Conservation (phyloP, 2,797 vertebrate genomes). For the Syngnathus acus region DNA sequence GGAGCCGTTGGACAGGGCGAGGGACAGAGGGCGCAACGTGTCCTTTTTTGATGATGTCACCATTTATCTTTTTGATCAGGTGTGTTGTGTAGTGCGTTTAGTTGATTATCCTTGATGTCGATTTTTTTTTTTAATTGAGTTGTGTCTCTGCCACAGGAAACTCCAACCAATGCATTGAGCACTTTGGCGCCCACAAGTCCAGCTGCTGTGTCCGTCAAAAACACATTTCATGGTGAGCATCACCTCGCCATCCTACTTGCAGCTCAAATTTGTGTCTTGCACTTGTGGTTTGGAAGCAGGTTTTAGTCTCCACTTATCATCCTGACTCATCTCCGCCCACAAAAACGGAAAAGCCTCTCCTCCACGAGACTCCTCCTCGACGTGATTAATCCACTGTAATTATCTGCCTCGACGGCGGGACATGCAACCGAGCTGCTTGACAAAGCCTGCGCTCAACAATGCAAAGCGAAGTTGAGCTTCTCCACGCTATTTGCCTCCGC, state of each 20-base stretch:
- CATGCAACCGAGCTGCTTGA: constrained; percentile 32
- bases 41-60: constrained; percentile 97
- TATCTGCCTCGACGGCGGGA: neutral
- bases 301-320: too few species aligned
- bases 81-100: constrained; percentile 29
- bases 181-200: constrained; percentile 70
- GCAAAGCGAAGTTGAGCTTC: constrained; percentile 35
- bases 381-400: neutral
- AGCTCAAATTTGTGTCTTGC: too few species aligned
- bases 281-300: too few species aligned
- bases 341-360: too few species aligned
- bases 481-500: neutral
- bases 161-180: constrained; percentile 85
- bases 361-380: too few species aligned
- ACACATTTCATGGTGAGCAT: constrained; percentile 61
- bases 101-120: too few species aligned
- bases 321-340: too few species aligned
- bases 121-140: neutral
- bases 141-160: constrained; percentile 71
- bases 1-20: constrained; percentile 77
- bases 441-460: constrained; percentile 50
- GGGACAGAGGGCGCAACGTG: constrained; percentile 83
- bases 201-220: constrained; percentile 65
- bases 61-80: constrained; percentile 94
- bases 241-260: too few species aligned